These are phyloP conservation scores for Falco novaeseelandiae DNA, from an alignment of 2,797 vertebrate genomes.

Conservation along the genomic window DNA sequence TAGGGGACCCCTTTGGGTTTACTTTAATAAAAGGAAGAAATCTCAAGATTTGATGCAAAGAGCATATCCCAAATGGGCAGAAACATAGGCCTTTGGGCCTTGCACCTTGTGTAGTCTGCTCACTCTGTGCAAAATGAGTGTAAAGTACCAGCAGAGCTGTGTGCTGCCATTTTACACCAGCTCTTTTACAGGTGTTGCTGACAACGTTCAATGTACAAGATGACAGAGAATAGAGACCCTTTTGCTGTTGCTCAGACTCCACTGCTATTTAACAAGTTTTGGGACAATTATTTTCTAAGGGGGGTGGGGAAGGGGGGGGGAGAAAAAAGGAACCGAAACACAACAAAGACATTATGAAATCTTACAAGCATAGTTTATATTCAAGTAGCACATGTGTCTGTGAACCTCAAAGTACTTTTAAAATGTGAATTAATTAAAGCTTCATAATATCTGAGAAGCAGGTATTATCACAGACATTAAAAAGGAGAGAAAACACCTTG, in stretches of 20 bases:
- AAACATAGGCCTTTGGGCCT: conserved; percentile 41
- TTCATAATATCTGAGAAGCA: background rate
- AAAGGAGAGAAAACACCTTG: background rate
- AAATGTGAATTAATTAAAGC: conserved; percentile 6
- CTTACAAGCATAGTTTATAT: background rate
- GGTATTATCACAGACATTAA: background rate
- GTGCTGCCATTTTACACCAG: background rate
- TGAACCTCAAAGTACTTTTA: background rate
- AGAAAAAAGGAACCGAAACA: background rate
- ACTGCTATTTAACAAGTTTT: background rate
- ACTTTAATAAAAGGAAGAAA: conserved; percentile 52
- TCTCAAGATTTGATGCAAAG: conserved; percentile 57
- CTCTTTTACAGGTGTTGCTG: background rate
- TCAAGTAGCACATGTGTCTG: background rate
- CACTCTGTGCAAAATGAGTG: conserved; percentile 14
- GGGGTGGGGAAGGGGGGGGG: background rate
- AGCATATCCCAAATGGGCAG: conserved; percentile 31
- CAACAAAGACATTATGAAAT: background rate
- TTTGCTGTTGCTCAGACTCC: background rate
- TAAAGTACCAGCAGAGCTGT: background rate
- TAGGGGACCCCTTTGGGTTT: conserved; percentile 48
- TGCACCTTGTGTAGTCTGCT: conserved; percentile 43
- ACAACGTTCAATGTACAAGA: background rate
- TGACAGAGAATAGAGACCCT: background rate
- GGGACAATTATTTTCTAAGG: background rate